Percentiles rank a stretch among this genome's conserved stretches.
phyloP scores from a whole-genome alignment of 2,797 vertebrate species.

The Galagoides demidoff region DNA sequence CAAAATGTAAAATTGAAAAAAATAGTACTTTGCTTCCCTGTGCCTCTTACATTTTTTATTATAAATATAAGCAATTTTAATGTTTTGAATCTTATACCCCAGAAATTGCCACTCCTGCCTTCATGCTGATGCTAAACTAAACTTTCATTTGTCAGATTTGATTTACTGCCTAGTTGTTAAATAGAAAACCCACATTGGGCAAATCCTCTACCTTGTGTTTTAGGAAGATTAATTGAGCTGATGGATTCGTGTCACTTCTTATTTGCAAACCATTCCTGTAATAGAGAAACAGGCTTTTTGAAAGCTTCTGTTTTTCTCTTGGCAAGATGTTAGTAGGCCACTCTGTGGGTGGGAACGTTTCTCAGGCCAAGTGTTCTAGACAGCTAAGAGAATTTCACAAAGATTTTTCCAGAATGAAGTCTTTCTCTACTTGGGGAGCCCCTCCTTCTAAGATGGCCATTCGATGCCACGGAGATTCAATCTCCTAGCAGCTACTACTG shows the following conservation, averaged over 20 bases:
- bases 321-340: neutral
- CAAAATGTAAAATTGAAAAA: conserved; percentile 23
- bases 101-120: conserved; percentile 44
- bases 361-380: neutral
- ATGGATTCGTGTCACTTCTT: neutral
- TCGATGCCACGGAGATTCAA: conserved; percentile 4
- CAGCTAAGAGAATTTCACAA: neutral
- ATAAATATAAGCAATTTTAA: conserved; percentile 41
- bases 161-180: conserved; percentile 50
- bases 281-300: neutral
- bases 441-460: neutral
- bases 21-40: neutral
- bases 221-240: conserved; percentile 25
- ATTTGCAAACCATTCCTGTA: neutral
- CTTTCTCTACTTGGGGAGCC: neutral
- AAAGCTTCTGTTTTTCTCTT: neutral
- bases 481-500: neutral
- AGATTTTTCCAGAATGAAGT: neutral
- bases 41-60: neutral
- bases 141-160: conserved; percentile 71
- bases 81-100: conserved; percentile 45
- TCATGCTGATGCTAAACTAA: conserved; percentile 70
- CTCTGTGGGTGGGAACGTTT: neutral
- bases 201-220: conserved; percentile 22
- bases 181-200: neutral